Percentiles rank a stretch among this genome's conserved stretches.
These are phyloP conservation scores for Catagonus wagneri DNA, from an alignment of 2,113 vertebrate species.

Conservation along the genomic window DNA sequence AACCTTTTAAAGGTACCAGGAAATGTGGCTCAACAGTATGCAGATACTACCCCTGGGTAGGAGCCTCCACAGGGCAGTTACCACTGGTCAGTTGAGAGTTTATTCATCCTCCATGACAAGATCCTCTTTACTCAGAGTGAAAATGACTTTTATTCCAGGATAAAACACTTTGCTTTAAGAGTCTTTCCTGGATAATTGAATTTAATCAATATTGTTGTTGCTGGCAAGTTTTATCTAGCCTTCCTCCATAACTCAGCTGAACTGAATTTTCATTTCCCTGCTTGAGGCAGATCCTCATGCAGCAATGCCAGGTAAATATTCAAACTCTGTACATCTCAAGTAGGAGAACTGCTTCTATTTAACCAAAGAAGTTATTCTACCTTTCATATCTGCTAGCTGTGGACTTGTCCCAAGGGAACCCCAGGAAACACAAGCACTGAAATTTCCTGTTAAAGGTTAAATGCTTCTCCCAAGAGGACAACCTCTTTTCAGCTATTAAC, in stretches of 20 bases:
- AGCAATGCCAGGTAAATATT: slow-evolving; percentile 60
- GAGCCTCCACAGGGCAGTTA: background rate
- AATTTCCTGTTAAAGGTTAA: slow-evolving; percentile 74
- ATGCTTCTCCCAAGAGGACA: slow-evolving; percentile 57
- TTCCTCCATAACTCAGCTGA: background rate
- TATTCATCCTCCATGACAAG: background rate
- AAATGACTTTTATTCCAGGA: background rate
- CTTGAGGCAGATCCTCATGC: background rate
- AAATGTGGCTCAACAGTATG: background rate
- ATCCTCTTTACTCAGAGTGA: background rate
- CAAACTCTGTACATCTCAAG: slow-evolving; percentile 52
- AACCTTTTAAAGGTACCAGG: background rate
- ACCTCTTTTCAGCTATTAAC: slow-evolving; percentile 70
- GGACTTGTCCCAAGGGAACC: slow-evolving; percentile 15
- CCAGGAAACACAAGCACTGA: background rate
- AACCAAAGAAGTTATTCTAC: background rate
- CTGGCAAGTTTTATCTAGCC: background rate
- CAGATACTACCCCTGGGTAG: background rate
- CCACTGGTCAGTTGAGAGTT: background rate
- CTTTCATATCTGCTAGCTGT: slow-evolving; percentile 61
- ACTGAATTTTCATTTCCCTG: slow-evolving; percentile 46
- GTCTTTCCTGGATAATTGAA: slow-evolving; percentile 19
- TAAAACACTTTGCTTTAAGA: slow-evolving; percentile 3
- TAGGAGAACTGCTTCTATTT: slow-evolving; percentile 23
- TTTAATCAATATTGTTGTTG: background rate